phyloP scores from a whole-genome alignment of 2,113 vertebrate genomes.

The Oncorhynchus kisutch region DNA sequence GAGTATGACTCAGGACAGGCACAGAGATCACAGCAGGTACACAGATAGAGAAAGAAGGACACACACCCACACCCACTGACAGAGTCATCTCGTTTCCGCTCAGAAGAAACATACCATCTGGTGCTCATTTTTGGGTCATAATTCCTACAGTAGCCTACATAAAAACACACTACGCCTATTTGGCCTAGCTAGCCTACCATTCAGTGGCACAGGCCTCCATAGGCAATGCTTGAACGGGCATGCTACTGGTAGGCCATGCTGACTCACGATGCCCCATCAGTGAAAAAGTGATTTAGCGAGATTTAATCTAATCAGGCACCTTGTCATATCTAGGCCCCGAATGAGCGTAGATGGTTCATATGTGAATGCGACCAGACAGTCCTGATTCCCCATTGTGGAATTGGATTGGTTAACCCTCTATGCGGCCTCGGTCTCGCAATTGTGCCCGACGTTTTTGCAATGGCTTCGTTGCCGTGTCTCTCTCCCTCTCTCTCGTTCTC shows the following conservation, averaged over 20 bases:
- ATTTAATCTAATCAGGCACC: conserved; percentile 40
- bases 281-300: conserved; percentile 30
- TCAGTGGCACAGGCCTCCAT: conserved; percentile 15
- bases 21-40: background rate
- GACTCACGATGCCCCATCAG: conserved; percentile 53
- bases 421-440: conserved; percentile 10
- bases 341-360: conserved; percentile 22
- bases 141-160: conserved; percentile 4
- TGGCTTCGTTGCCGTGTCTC: background rate
- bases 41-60: background rate
- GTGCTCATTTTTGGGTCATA: conserved; percentile 32
- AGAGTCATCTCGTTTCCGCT: background rate
- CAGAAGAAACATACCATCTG: conserved; percentile 1
- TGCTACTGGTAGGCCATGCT: conserved; percentile 44
- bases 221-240: conserved; percentile 4
- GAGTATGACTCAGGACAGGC: background rate
- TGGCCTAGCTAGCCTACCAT: background rate
- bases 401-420: conserved; percentile 31
- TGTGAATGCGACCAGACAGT: conserved; percentile 18
- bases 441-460: conserved; percentile 42
- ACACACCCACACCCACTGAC: background rate
- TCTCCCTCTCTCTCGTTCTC: conserved; percentile 6
- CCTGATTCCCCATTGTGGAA: background rate
- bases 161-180: conserved; percentile 26
- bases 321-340: conserved; percentile 28